Percentiles rank a stretch among this genome's conserved stretches.
These are phyloP conservation scores for Podargus strigoides DNA, from an alignment of 2,797 vertebrate genomes.

Conservation along the genomic window DNA sequence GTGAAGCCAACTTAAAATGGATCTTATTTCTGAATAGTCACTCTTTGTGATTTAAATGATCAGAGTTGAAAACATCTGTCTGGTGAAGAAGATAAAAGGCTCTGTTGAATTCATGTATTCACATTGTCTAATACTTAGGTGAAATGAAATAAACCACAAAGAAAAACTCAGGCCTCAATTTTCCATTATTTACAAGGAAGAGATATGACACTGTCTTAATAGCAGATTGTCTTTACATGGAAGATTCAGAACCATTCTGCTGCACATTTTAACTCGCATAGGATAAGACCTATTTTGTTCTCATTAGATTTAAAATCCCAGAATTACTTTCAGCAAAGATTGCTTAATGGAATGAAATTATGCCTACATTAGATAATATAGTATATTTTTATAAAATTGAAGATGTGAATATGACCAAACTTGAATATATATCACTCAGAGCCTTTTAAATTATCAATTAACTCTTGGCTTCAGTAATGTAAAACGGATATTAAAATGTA, in stretches of 20 bases:
- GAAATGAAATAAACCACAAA: neutral
- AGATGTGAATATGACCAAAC: neutral
- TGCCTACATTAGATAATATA: neutral
- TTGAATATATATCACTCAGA: neutral
- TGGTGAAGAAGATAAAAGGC: neutral
- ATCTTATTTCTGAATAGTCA: neutral
- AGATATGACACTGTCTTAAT: accelerated
- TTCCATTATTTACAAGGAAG: neutral
- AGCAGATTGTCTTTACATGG: neutral
- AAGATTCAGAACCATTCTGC: neutral
- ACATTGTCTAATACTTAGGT: neutral
- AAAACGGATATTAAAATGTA: neutral
- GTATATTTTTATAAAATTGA: neutral
- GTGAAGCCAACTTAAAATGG: neutral
- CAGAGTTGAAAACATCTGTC: neutral
- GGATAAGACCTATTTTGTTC: neutral
- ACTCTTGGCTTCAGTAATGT: slow-evolving; percentile 15
- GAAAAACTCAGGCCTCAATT: neutral
- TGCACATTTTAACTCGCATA: neutral
- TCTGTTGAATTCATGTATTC: neutral
- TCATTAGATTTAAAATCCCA: slow-evolving; percentile 20
- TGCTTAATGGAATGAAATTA: slow-evolving; percentile 10
- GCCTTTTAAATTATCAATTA: slow-evolving; percentile 28
- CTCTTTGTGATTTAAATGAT: neutral
- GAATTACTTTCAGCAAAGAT: slow-evolving; percentile 2